Percentiles rank a stretch among this genome's conserved stretches.
These are phyloP conservation scores for Leucania comma DNA, from an alignment of 2,888 invertebrate genomes.

Conservation along the genomic window DNA sequence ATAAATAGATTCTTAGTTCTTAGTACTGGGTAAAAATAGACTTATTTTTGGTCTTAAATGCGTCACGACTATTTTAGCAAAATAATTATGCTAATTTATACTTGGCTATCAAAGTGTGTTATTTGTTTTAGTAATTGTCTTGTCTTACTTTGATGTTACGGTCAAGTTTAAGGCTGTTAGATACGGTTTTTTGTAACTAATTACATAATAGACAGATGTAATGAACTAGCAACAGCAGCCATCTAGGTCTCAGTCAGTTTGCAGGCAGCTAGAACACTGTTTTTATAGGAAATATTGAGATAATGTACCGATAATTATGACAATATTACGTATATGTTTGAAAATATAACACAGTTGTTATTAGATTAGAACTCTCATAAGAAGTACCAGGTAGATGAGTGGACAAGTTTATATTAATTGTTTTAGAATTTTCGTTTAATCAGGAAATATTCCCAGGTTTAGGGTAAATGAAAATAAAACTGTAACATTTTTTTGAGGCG, in stretches of 20 bases:
- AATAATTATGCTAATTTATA: conserved; percentile 22
- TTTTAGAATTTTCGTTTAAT: conserved; percentile 4
- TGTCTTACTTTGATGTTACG: conserved; percentile 22
- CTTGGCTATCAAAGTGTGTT: conserved; percentile 13
- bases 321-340: conserved; percentile 1
- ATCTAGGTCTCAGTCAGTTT: not conserved
- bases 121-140: conserved; percentile 36
- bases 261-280: not conserved
- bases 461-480: conserved; percentile 5
- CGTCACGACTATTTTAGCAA: conserved; percentile 10
- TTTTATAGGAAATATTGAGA: not conserved
- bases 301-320: conserved; percentile 3
- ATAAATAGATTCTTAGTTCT: not conserved
- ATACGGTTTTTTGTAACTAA: not conserved
- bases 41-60: not conserved
- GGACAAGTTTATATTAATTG: not conserved
- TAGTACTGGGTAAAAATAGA: conserved; percentile 4
- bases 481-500: not conserved
- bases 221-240: not conserved
- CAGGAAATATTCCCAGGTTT: not conserved
- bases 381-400: not conserved
- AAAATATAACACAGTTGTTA: not conserved
- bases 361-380: not conserved
- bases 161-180: conserved; percentile 24
- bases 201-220: not conserved